Conservation (phyloP, 1,140 invertebrate species). For the Ceratina australensis region DNA sequence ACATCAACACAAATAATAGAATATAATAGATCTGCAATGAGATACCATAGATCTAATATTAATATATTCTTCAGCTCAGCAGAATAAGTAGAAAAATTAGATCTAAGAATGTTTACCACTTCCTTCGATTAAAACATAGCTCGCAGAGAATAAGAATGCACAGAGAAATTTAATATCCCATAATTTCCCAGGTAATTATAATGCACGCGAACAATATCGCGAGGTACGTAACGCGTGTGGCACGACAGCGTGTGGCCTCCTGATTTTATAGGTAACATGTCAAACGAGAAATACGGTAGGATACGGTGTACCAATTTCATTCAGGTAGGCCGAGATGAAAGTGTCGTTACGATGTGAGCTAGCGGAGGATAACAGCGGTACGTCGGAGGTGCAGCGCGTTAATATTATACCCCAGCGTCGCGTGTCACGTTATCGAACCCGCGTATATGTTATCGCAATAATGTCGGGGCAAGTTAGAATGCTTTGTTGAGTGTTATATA, state of each 20-base stretch:
- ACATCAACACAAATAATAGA: too few species aligned
- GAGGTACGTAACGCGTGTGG: too few species aligned
- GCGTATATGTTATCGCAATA: conserved; percentile 41
- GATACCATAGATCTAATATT: too few species aligned
- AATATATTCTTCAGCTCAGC: too few species aligned
- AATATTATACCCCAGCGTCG: conserved; percentile 29
- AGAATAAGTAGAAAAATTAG: too few species aligned
- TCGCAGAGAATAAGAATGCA: too few species aligned
- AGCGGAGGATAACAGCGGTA: conserved; percentile 14
- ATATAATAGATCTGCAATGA: too few species aligned
- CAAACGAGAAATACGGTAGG: conserved; percentile 13
- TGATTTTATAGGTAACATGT: neutral
- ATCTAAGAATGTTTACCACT: too few species aligned
- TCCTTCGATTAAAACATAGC: too few species aligned
- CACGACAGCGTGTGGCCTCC: neutral
- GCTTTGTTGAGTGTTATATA: conserved; percentile 43
- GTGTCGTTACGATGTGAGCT: conserved; percentile 4
- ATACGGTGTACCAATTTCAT: conserved; percentile 30
- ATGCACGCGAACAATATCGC: too few species aligned
- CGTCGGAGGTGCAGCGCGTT: neutral
- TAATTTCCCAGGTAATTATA: too few species aligned
- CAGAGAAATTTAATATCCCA: too few species aligned
- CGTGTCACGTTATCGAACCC: conserved; percentile 36
- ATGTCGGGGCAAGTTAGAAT: conserved; percentile 31
- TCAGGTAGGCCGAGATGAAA: conserved; percentile 20